A percentile compares a stretch with the other conserved stretches of the same genome.
Conservation (phyloP, 2,797 vertebrate species). For the Chloroceryle inda region DNA sequence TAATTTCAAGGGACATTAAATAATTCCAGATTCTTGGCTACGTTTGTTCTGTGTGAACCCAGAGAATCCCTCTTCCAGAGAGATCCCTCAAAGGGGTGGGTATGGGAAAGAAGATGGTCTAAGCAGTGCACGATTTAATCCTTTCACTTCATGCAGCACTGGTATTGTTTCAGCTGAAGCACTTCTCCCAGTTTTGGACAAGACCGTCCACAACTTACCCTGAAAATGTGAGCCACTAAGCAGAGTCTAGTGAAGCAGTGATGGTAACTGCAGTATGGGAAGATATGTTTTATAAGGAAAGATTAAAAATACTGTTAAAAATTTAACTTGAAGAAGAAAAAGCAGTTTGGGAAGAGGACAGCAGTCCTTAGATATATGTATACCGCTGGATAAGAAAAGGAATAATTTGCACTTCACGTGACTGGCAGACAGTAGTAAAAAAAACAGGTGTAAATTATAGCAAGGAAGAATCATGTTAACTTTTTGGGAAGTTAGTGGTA, state of each 20-base stretch:
- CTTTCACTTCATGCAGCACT: background rate
- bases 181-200: background rate
- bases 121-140: background rate
- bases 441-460: background rate
- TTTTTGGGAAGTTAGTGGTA: background rate
- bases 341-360: background rate
- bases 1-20: background rate
- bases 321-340: background rate
- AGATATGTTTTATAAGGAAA: background rate
- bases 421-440: background rate
- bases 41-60: background rate
- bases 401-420: background rate
- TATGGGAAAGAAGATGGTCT: background rate
- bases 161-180: background rate
- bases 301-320: background rate
- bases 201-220: background rate
- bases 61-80: background rate
- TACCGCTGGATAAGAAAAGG: background rate
- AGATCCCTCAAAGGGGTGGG: background rate
- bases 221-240: background rate
- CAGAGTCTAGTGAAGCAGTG: background rate
- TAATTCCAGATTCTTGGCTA: background rate
- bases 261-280: background rate
- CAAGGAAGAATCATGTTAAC: background rate
- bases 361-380: background rate